Conservation (phyloP, 2,888 invertebrate genomes). For the Nephrocerus scutellatus region DNA sequence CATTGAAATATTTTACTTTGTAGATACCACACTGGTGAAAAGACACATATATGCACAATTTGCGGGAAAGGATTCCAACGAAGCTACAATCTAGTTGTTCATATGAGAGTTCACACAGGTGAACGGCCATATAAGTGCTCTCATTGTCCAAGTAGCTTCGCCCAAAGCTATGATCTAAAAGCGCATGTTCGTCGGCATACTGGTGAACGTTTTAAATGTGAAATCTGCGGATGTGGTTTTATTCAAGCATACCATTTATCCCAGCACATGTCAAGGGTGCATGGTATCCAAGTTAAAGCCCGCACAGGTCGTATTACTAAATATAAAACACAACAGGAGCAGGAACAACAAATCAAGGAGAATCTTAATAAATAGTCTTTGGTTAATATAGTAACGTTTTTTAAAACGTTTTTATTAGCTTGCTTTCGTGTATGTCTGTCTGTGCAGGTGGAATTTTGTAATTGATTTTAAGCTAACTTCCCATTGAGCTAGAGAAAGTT, state of each 20-base stretch:
- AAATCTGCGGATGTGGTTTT: conserved; percentile 45
- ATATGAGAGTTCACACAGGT: conserved; percentile 52
- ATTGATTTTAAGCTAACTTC: no score
- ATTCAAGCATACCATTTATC: conserved; percentile 47
- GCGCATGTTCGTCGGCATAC: conserved; percentile 51
- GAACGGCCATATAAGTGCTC: conserved; percentile 50
- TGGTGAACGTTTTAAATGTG: conserved; percentile 51
- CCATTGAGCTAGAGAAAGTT: no score
- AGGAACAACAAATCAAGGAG: conserved; percentile 23
- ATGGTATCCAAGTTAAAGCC: conserved; percentile 37
- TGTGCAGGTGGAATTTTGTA: no score
- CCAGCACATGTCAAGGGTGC: conserved; percentile 48
- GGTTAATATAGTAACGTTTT: no score
- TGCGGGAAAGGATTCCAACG: conserved; percentile 46
- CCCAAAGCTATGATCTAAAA: conserved; percentile 52
- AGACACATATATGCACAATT: conserved; percentile 49
- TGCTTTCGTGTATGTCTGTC: no score
- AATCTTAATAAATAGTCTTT: no score
- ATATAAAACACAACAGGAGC: conserved; percentile 24
- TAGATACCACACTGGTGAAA: conserved; percentile 49
- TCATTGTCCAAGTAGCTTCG: conserved; percentile 51
- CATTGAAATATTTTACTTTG: no score
- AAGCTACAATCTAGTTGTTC: conserved; percentile 51
- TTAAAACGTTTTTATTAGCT: no score
- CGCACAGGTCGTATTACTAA: conserved; percentile 38